phyloP scores from a whole-genome alignment of 2,797 vertebrate species.

The Coranthus polyacanthus region DNA sequence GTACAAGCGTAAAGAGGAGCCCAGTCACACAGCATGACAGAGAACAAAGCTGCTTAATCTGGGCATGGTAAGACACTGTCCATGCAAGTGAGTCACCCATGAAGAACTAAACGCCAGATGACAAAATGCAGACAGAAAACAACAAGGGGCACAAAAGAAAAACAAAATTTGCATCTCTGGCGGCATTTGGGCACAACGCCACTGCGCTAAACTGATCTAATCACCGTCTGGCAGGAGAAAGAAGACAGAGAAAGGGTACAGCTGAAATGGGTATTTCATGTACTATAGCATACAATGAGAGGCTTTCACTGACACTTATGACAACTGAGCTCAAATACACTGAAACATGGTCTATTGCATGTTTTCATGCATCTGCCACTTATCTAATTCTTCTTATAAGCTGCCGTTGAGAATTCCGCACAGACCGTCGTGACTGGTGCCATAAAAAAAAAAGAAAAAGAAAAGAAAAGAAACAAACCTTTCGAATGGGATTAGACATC shows the following conservation, averaged over 20 bases:
- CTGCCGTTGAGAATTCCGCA: slow-evolving; percentile 36
- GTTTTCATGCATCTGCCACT: slow-evolving; percentile 63
- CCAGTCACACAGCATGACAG: slow-evolving; percentile 63
- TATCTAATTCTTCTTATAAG: slow-evolving; percentile 59
- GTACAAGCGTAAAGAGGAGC: slow-evolving; percentile 62
- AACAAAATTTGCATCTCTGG: slow-evolving; percentile 66
- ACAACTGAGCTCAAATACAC: slow-evolving; percentile 43
- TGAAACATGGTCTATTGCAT: slow-evolving; percentile 29
- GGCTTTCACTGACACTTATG: slow-evolving; percentile 55
- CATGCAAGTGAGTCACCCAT: slow-evolving; percentile 58
- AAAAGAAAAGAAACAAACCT: slow-evolving; percentile 45
- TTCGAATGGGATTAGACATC: slow-evolving; percentile 63
- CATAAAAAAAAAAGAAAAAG: slow-evolving; percentile 3
- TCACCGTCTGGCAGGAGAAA: slow-evolving; percentile 53
- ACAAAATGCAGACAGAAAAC: slow-evolving; percentile 62
- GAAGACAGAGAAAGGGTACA: slow-evolving; percentile 33
- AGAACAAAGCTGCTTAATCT: slow-evolving; percentile 70
- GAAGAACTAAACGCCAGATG: slow-evolving; percentile 61
- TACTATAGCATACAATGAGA: slow-evolving; percentile 42
- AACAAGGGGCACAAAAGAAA: slow-evolving; percentile 50
- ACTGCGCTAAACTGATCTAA: slow-evolving; percentile 65
- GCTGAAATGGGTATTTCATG: slow-evolving; percentile 55
- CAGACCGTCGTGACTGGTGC: slow-evolving; percentile 30
- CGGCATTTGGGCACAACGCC: slow-evolving; percentile 55
- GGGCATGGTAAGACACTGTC: slow-evolving; percentile 54